These are phyloP conservation scores for Argya squamiceps DNA, from an alignment of 2,797 vertebrate genomes.

Conservation along the genomic window DNA sequence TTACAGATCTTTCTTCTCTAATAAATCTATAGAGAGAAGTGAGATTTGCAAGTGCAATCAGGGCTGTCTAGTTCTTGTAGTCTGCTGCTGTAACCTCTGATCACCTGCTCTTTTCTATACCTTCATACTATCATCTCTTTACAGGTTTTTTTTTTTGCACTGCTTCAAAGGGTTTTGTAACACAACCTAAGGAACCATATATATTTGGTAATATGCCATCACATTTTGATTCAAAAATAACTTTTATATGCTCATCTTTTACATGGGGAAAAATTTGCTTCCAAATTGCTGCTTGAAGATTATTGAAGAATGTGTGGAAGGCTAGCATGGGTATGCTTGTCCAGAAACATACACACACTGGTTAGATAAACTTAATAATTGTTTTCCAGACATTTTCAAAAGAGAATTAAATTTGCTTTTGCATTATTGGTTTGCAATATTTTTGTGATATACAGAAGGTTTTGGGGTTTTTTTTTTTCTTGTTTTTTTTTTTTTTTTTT, in stretches of 20 bases:
- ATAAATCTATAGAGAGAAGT: not conserved
- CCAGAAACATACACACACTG: rapidly evolving
- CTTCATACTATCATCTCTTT: not conserved
- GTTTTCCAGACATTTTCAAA: not conserved
- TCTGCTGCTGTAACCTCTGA: not conserved
- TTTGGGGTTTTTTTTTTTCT: too few relatives aligned
- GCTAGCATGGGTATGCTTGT: not conserved
- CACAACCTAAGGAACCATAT: not conserved
- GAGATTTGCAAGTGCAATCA: not conserved
- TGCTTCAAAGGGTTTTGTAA: not conserved
- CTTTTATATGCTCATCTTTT: not conserved
- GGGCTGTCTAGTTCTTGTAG: rapidly evolving
- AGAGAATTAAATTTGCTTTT: not conserved
- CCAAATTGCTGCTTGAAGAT: not conserved
- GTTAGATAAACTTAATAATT: not conserved
- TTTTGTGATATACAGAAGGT: not conserved
- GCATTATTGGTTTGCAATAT: not conserved
- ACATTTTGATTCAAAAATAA: not conserved
- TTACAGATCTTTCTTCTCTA: not conserved
- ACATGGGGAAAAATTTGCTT: not conserved
- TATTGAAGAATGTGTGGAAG: not conserved
- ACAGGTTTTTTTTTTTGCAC: not conserved
- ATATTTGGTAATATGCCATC: not conserved
- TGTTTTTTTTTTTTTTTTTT: not conserved
- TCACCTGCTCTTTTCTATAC: not conserved